These are phyloP conservation scores for Lottia gigantea DNA, from an alignment of 2,888 invertebrate species.

Conservation along the genomic window DNA sequence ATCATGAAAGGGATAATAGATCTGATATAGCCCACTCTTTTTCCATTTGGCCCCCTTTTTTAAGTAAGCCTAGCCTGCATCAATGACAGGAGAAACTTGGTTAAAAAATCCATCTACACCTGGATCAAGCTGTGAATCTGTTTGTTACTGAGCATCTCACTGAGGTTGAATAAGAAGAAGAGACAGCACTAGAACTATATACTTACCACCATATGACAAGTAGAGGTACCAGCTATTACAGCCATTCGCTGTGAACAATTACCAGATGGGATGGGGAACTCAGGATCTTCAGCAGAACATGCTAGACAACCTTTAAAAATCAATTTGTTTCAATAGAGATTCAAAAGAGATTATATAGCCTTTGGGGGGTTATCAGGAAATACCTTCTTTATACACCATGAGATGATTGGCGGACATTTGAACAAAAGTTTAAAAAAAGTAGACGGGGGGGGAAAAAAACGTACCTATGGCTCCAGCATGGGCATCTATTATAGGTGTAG, in stretches of 20 bases:
- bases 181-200: background rate
- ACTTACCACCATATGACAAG: slow-evolving; percentile 87
- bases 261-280: slow-evolving; percentile 35
- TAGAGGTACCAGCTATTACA: slow-evolving; percentile 93
- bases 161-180: too few species aligned
- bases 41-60: too few species aligned
- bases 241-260: slow-evolving; percentile 43
- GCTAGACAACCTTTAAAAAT: slow-evolving; percentile 47
- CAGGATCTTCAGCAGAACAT: slow-evolving; percentile 37
- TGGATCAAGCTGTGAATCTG: background rate
- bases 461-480: slow-evolving; percentile 90
- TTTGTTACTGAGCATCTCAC: too few species aligned
- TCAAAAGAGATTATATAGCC: slow-evolving; percentile 9
- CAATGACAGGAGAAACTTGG: too few species aligned
- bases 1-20: background rate
- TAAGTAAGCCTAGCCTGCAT: too few species aligned
- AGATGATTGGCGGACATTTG: too few species aligned
- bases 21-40: background rate
- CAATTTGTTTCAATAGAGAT: background rate
- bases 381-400: too few species aligned
- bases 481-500: slow-evolving; percentile 92
- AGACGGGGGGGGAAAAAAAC: too few species aligned
- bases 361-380: too few species aligned
- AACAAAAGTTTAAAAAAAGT: too few species aligned
- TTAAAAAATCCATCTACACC: too few species aligned